Percentiles rank a stretch among this genome's conserved stretches.
These are phyloP conservation scores for Phaenicophaeus curvirostris DNA, from an alignment of 2,797 vertebrate genomes.

Conservation along the genomic window DNA sequence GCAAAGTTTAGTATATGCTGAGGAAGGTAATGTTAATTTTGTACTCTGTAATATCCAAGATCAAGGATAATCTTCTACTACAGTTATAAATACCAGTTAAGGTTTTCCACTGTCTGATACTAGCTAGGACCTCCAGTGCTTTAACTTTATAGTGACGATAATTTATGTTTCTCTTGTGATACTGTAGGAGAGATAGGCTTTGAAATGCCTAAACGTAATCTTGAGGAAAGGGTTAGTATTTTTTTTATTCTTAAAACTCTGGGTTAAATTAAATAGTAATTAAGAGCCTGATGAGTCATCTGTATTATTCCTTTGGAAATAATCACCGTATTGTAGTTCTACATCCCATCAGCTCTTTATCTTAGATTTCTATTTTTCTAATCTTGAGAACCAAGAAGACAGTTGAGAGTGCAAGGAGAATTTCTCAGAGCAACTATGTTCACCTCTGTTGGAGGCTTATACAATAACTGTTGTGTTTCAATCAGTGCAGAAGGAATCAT, in stretches of 20 bases:
- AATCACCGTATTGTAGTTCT: not conserved
- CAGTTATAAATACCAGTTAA: not conserved
- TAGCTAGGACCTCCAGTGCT: not conserved
- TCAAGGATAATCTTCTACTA: not conserved
- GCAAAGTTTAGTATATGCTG: not conserved
- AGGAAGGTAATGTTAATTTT: not conserved
- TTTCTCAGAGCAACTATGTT: not conserved
- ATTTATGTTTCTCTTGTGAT: not conserved
- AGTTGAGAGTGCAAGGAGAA: not conserved
- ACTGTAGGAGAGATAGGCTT: not conserved
- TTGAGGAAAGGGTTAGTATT: not conserved
- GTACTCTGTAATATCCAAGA: not conserved
- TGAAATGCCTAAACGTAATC: not conserved
- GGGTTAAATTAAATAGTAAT: not conserved
- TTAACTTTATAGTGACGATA: not conserved
- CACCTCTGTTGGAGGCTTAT: not conserved
- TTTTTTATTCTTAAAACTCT: not conserved
- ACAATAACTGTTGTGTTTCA: not conserved
- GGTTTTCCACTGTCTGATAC: not conserved
- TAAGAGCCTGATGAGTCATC: not conserved
- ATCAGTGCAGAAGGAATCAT: not conserved
- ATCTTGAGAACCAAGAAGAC: not conserved
- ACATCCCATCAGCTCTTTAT: not conserved
- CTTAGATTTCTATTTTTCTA: not conserved
- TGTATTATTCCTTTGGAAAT: not conserved